Conservation (phyloP, 2,797 vertebrate genomes). For the Epinephelus malabaricus region DNA sequence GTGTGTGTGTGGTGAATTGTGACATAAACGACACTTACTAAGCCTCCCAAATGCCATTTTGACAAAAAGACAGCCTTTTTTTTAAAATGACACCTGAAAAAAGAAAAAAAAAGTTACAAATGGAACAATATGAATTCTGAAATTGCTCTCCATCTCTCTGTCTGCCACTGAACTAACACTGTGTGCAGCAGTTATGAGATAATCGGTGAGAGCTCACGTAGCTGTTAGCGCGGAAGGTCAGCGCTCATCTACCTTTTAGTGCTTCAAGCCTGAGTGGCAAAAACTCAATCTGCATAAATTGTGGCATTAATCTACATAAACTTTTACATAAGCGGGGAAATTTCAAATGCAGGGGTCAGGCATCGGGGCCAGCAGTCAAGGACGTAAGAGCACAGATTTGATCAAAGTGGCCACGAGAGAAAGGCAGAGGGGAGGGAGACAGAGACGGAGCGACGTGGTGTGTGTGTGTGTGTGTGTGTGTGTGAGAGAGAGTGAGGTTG, state of each 20-base stretch:
- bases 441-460: slow-evolving; percentile 23
- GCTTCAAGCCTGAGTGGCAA: slow-evolving; percentile 77
- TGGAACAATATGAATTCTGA: slow-evolving; percentile 46
- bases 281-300: slow-evolving; percentile 83
- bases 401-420: slow-evolving; percentile 79
- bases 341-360: slow-evolving; percentile 78
- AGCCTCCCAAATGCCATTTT: slow-evolving; percentile 32
- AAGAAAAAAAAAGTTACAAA: slow-evolving; percentile 28
- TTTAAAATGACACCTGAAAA: slow-evolving; percentile 30
- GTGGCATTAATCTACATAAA: slow-evolving; percentile 83
- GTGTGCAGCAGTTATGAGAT: slow-evolving; percentile 67
- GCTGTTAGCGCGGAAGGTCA: slow-evolving; percentile 76
- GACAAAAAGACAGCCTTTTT: slow-evolving; percentile 38
- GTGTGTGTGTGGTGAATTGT: background rate
- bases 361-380: slow-evolving; percentile 76
- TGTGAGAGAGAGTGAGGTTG: slow-evolving; percentile 42
- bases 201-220: slow-evolving; percentile 69
- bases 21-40: slow-evolving; percentile 43
- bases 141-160: slow-evolving; percentile 50
- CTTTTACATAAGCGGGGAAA: slow-evolving; percentile 77
- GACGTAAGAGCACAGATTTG: slow-evolving; percentile 73
- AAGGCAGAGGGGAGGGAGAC: slow-evolving; percentile 43
- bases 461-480: slow-evolving; percentile 13
- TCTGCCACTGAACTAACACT: slow-evolving; percentile 40
- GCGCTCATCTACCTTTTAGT: slow-evolving; percentile 77